Base-by-base conservation (phyloP, 64 coral and sea anemone genomes). In the Acropora yongei region DNA sequence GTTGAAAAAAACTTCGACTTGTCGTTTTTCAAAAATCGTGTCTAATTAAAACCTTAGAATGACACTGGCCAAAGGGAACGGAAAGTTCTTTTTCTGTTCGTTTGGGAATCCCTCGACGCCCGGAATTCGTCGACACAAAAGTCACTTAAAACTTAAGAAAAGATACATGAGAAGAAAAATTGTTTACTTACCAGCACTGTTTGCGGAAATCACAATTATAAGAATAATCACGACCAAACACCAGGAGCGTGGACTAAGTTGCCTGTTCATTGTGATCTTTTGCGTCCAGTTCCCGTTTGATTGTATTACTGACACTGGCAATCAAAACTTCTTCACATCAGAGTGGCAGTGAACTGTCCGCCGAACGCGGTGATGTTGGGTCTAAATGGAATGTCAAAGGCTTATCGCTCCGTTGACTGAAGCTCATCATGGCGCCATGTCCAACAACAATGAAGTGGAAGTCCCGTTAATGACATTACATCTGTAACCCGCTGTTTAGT, bases 341-440 rank as follows among this genome's bases (percentile, higher is more conserved):
- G 1, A 45, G 1, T 7, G 1, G 82, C 19, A 47, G 43, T 47
- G 61, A 47, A 72, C 43, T 14, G 68, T 85, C 20, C 44, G 18
- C 65, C 82, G 82, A 85, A 61, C 47, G 82, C 51, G 72, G 61
- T 71, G 65, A 85, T 85, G 42, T 41, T 85, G 61, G 82, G 44
- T 48, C 61, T 85, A 49, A 85, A 63, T 30, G 65, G 3, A 2
- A 12, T 72, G 82, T 85, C 82, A 85, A 71, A 85, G 41, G 82
- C 72, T 85, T 85, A 85, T 85, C 82, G 41, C 80, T 83, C 67
- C 65, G 82, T 71, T 85, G 63, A 85, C 43, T 69, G 11, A 43
- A 9, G 43, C 44, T 1, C 7, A 44, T 47, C 44, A n/a, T 6
- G 8, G 63, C 44, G 82, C 65, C 6, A 85, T 71, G 72, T 65